These are phyloP conservation scores for Sardinella longiceps DNA, from an alignment of 2,797 vertebrate genomes.

Conservation along the genomic window DNA sequence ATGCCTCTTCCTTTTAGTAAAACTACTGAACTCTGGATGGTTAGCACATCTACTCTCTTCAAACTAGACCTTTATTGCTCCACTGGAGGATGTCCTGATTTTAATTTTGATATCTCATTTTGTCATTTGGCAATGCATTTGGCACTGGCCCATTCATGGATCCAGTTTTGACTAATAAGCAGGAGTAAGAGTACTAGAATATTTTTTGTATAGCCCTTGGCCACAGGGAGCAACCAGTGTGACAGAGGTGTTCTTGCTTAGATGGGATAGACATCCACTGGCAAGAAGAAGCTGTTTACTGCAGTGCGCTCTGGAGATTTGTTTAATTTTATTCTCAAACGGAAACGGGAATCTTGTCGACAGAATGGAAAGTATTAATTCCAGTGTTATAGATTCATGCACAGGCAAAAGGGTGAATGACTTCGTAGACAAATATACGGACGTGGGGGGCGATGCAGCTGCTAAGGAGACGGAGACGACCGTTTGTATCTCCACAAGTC, in stretches of 20 bases:
- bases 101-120: not conserved
- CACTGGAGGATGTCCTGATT: not conserved
- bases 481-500: conserved; percentile 45
- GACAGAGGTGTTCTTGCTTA: not conserved
- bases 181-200: not conserved
- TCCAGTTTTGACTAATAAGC: not conserved
- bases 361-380: conserved; percentile 54
- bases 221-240: not conserved
- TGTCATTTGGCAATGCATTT: too few relatives aligned
- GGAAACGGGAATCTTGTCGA: conserved; percentile 6
- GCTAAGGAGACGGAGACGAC: conserved; percentile 26
- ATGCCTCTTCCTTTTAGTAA: not conserved
- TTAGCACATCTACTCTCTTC: not conserved
- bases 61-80: not conserved
- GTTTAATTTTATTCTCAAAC: not conserved
- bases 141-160: not conserved
- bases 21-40: not conserved
- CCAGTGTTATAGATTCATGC: conserved; percentile 53
- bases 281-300: not conserved
- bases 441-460: conserved; percentile 49
- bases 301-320: conserved; percentile 5
- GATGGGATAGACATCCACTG: not conserved
- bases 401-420: conserved; percentile 45
- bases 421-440: conserved; percentile 52
- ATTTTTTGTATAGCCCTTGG: not conserved